A percentile compares a stretch with the other conserved stretches of the same genome.
phyloP scores from a whole-genome alignment of 1,140 invertebrate species.

The Zaprionus davidi region DNA sequence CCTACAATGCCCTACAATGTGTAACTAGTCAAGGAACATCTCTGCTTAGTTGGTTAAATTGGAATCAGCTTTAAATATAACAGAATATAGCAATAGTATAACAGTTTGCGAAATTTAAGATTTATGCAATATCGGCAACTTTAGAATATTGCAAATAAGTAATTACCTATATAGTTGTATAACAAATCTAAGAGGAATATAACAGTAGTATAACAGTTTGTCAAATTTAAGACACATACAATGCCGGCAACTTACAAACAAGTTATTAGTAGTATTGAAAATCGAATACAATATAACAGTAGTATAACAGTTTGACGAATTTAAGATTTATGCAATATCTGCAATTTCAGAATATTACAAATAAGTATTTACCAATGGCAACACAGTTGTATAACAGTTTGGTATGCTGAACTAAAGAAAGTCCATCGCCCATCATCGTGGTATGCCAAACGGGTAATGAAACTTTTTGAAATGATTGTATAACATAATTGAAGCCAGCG shows the following conservation, averaged over 20 bases:
- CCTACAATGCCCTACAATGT: no score
- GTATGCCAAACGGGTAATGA: neutral
- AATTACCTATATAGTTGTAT: neutral
- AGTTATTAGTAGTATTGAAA: neutral
- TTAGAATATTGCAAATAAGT: neutral
- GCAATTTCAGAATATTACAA: neutral
- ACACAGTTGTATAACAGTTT: slow-evolving; percentile 1
- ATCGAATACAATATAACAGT: neutral
- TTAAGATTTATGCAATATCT: neutral
- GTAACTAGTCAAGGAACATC: no score
- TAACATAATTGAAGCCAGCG: slow-evolving; percentile 23
- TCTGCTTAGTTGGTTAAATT: no score
- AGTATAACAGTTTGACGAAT: slow-evolving; percentile 13
- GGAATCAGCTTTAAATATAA: no score
- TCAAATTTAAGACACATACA: neutral
- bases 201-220: slow-evolving; percentile 18
- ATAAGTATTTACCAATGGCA: neutral
- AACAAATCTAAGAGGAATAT: neutral
- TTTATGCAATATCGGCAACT: neutral
- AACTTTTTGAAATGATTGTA: slow-evolving; percentile 22
- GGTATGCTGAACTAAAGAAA: neutral
- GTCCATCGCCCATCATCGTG: neutral
- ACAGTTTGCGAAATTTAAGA: neutral
- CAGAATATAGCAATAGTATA: slow-evolving; percentile 9
- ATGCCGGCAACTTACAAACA: neutral